A percentile compares a stretch with the other conserved stretches of the same genome.
phyloP scores from a whole-genome alignment of 1,140 invertebrate species.

The Parasteatoda tepidariorum region DNA sequence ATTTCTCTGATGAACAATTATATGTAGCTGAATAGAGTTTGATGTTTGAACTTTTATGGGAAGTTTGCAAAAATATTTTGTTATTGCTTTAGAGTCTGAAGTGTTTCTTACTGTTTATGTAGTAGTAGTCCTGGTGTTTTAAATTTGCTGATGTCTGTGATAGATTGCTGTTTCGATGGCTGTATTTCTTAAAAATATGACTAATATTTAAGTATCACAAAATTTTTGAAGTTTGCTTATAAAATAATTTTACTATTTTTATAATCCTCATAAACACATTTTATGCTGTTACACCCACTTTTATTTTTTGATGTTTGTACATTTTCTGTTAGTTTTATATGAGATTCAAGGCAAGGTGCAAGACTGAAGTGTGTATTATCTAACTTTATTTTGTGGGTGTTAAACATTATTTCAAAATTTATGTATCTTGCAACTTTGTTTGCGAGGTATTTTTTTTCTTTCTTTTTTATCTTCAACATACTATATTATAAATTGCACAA shows the following conservation, averaged over 20 bases:
- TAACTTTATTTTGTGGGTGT: too few relatives aligned
- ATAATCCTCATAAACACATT: constrained; percentile 40
- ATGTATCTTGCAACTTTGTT: too few relatives aligned
- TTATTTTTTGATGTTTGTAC: constrained; percentile 41
- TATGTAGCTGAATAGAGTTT: background rate
- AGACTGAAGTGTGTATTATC: too few relatives aligned
- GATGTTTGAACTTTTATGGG: background rate
- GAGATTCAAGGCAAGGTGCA: too few relatives aligned
- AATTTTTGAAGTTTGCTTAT: constrained; percentile 50
- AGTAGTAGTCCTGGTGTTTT: constrained; percentile 6
- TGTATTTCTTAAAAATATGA: constrained; percentile 27
- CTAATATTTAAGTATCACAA: constrained; percentile 34
- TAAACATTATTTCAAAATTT: too few relatives aligned
- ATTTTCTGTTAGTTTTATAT: constrained; percentile 27
- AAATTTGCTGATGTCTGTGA: constrained; percentile 59
- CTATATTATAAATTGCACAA: too few relatives aligned
- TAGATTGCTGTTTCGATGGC: constrained; percentile 46
- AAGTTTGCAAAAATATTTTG: background rate
- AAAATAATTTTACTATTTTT: constrained; percentile 56
- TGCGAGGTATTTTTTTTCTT: too few relatives aligned
- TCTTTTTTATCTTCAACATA: too few relatives aligned
- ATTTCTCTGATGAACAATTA: background rate
- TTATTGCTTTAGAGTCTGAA: background rate
- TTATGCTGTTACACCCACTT: constrained; percentile 39
- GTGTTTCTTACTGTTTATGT: background rate